Evolutionary conservation across 2,797 vertebrate species (phyloP).

Genomic region (Pelobates cultripes): DNA sequence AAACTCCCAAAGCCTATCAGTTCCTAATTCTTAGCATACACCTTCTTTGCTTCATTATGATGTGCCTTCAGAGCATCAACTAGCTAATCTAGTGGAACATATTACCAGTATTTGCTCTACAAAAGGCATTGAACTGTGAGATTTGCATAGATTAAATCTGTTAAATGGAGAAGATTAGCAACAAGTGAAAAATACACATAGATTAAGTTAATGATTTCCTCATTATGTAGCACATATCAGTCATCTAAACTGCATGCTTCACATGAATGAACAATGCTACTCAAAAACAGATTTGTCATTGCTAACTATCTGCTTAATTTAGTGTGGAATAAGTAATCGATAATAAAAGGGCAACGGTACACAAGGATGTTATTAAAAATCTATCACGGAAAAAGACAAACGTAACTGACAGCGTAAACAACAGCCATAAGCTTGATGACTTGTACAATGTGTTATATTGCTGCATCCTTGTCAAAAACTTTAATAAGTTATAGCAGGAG

Average conservation of each 20-base stretch:
- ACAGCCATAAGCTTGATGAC: not conserved
- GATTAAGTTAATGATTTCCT: conserved; percentile 35
- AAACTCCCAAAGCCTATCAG: conserved; percentile 9
- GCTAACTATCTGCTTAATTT: conserved; percentile 28
- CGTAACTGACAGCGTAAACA: no score
- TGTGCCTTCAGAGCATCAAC: conserved; percentile 30
- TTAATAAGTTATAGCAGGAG: not conserved
- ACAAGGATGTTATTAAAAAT: not conserved
- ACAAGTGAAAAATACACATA: conserved; percentile 39
- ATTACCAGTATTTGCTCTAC: conserved; percentile 13
- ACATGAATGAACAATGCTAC: not conserved
- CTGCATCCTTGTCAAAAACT: not conserved
- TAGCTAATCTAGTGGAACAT: conserved; percentile 36
- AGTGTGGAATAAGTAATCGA: conserved; percentile 6
- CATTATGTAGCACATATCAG: conserved; percentile 11
- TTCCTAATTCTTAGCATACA: not conserved
- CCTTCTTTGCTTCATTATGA: conserved; percentile 7
- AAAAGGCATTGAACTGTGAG: conserved; percentile 5
- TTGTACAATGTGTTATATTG: not conserved
- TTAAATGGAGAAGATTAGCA: conserved; percentile 29
- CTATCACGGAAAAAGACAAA: not conserved
- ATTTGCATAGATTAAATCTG: conserved; percentile 42
- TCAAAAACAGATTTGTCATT: conserved; percentile 13
- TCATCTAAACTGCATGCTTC: conserved; percentile 22
- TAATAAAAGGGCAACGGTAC: conserved; percentile 3